A percentile compares a stretch with the other conserved stretches of the same genome.
Conservation (phyloP, 1,140 invertebrate species). For the Oedothorax gibbosus region DNA sequence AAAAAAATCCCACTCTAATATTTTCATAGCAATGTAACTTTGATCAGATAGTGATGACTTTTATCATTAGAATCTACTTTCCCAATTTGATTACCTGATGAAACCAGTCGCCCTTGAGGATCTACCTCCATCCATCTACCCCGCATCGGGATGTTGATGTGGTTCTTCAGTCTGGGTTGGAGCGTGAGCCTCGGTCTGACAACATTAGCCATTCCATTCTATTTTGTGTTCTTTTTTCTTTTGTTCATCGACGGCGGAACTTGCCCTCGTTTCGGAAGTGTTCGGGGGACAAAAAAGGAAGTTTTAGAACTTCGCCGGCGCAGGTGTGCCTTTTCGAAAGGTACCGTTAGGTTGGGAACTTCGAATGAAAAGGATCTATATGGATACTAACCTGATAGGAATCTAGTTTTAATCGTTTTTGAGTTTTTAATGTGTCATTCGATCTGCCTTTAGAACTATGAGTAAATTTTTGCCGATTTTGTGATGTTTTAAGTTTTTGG, state of each 20-base stretch:
- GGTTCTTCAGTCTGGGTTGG: conserved; percentile 4
- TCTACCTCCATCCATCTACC: conserved; percentile 4
- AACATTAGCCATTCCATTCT: background rate
- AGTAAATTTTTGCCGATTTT: too few relatives aligned
- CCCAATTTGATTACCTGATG: conserved; percentile 7
- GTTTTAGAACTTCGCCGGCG: background rate
- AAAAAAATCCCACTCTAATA: background rate
- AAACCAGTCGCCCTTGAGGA: conserved; percentile 51
- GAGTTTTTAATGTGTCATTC: too few relatives aligned
- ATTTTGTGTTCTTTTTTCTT: background rate
- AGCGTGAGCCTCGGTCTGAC: background rate
- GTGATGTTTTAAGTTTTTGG: too few relatives aligned
- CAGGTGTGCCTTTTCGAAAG: too few relatives aligned
- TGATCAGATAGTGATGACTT: background rate
- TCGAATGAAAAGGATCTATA: too few relatives aligned
- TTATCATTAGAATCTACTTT: conserved; percentile 32
- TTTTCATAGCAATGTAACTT: background rate
- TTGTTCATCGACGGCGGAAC: conserved; percentile 3
- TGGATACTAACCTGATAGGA: too few relatives aligned
- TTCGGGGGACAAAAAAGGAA: background rate
- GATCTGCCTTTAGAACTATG: too few relatives aligned
- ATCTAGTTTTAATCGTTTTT: too few relatives aligned
- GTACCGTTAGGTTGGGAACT: too few relatives aligned
- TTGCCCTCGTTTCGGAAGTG: conserved; percentile 22
- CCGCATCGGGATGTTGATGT: background rate